Conservation (phyloP, 2,888 invertebrate genomes). For the Lasioglossum zephyrum region DNA sequence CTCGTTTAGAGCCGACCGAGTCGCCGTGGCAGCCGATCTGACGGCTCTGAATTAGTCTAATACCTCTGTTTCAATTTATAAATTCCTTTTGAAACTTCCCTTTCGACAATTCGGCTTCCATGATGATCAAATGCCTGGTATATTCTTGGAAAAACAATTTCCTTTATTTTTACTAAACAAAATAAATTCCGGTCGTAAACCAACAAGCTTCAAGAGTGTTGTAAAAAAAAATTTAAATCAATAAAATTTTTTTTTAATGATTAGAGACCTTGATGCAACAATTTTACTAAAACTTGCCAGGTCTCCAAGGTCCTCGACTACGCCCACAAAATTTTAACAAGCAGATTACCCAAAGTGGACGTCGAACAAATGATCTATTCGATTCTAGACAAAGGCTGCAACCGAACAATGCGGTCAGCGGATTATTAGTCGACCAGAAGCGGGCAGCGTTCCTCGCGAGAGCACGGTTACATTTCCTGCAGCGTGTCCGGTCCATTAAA, state of each 20-base stretch:
- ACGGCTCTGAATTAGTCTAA: neutral
- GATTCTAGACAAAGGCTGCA: neutral
- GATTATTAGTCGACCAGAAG: slow-evolving; percentile 41
- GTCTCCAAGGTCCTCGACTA: neutral
- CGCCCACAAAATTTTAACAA: neutral
- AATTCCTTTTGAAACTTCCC: neutral
- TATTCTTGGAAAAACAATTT: neutral
- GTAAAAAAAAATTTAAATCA: no score
- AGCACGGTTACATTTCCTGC: slow-evolving; percentile 35
- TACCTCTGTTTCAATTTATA: neutral
- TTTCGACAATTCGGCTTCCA: neutral
- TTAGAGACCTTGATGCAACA: no score
- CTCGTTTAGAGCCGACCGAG: neutral
- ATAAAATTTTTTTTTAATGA: no score
- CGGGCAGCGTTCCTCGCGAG: slow-evolving; percentile 25
- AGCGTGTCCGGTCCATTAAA: slow-evolving; percentile 55
- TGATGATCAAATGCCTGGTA: neutral
- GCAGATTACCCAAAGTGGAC: neutral
- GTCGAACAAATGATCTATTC: neutral
- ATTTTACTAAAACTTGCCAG: neutral
- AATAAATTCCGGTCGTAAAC: no score
- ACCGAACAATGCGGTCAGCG: slow-evolving; percentile 1
- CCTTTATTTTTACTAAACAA: no score
- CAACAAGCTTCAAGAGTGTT: no score
- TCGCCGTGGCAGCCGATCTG: neutral